These are phyloP conservation scores for Gnatocerus cornutus DNA, from an alignment of 2,888 invertebrate species.

Conservation along the genomic window DNA sequence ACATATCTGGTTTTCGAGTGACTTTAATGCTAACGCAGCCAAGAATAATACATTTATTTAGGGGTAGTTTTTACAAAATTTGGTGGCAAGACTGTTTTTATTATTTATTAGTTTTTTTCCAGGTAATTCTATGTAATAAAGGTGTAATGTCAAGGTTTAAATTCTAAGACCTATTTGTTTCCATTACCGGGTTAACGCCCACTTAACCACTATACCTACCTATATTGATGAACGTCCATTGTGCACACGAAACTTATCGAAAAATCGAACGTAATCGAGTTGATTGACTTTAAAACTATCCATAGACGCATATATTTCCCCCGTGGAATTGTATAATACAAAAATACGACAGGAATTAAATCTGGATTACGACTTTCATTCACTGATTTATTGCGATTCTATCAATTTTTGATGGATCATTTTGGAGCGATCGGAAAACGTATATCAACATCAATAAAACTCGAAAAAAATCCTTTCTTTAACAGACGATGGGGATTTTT, in stretches of 20 bases:
- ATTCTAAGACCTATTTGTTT: conserved; percentile 17
- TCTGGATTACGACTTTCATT: conserved; percentile 34
- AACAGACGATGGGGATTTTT: conserved; percentile 1
- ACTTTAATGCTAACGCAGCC: too few species aligned
- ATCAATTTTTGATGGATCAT: conserved; percentile 46
- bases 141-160: not conserved
- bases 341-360: conserved; percentile 45
- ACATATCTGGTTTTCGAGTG: too few species aligned
- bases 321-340: conserved; percentile 32
- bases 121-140: too few species aligned
- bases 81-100: too few species aligned
- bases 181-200: conserved; percentile 44
- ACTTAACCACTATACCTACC: conserved; percentile 25
- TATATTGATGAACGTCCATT: conserved; percentile 32
- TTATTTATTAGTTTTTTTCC: too few species aligned
- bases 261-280: conserved; percentile 52
- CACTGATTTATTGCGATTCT: conserved; percentile 42
- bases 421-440: conserved; percentile 26
- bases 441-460: conserved; percentile 40
- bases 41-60: too few species aligned
- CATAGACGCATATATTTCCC: conserved; percentile 38
- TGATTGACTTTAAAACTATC: conserved; percentile 51
- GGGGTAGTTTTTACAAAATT: too few species aligned
- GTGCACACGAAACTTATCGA: conserved; percentile 44
- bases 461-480: conserved; percentile 25